A percentile compares a stretch with the other conserved stretches of the same genome.
phyloP scores from a whole-genome alignment of 1,140 invertebrate genomes.

The Trypoxylus dichotomus region DNA sequence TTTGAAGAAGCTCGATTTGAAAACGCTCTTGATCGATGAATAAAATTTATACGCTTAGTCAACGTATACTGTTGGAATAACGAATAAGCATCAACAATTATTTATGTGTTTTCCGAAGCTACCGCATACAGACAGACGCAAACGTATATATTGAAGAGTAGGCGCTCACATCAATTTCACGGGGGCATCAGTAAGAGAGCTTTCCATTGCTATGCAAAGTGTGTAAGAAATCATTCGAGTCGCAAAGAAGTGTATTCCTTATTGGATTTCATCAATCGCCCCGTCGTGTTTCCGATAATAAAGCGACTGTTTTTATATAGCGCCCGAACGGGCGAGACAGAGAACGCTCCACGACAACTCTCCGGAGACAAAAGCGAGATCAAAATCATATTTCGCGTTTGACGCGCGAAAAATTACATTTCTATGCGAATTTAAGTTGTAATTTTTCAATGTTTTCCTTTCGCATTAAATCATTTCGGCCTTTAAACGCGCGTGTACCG shows the following conservation, averaged over 20 bases:
- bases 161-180: constrained; percentile 24
- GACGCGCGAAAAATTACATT: constrained; percentile 49
- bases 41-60: constrained; percentile 8
- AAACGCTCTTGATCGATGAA: not conserved
- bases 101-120: not conserved
- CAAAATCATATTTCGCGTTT: constrained; percentile 49
- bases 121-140: not conserved
- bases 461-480: constrained; percentile 18
- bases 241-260: constrained; percentile 47
- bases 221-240: constrained; percentile 46
- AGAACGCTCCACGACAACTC: constrained; percentile 40
- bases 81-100: constrained; percentile 22
- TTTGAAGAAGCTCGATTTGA: not conserved
- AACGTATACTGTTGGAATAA: constrained; percentile 4
- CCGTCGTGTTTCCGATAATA: constrained; percentile 46
- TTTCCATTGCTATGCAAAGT: constrained; percentile 47
- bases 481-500: not conserved
- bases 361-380: constrained; percentile 43
- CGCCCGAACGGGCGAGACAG: not conserved
- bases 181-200: constrained; percentile 4
- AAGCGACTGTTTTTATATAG: constrained; percentile 47
- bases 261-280: constrained; percentile 48
- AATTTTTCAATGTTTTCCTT: constrained; percentile 32
- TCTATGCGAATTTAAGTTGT: constrained; percentile 46
- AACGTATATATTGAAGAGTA: constrained; percentile 15